Percentiles rank a stretch among this genome's conserved stretches.
These are phyloP conservation scores for Lepidothrix coronata DNA, from an alignment of 2,113 vertebrate genomes.

Conservation along the genomic window DNA sequence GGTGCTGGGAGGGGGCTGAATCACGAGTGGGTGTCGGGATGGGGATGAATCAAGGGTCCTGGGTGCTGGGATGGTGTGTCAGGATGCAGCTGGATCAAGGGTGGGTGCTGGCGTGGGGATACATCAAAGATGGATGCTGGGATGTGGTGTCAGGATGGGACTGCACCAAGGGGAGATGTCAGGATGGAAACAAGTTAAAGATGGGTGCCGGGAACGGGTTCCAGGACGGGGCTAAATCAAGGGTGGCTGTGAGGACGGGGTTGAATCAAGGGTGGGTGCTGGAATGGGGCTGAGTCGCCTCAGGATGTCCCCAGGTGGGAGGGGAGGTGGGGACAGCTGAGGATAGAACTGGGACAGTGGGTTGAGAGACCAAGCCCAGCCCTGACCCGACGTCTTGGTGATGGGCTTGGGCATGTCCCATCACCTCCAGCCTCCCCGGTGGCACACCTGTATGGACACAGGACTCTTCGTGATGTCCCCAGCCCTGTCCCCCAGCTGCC, in stretches of 20 bases:
- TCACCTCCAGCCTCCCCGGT: rapidly evolving
- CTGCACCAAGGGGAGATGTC: neutral
- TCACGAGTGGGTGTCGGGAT: neutral
- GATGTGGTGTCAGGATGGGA: neutral
- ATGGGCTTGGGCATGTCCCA: rapidly evolving
- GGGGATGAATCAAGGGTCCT: neutral
- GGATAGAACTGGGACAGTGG: neutral
- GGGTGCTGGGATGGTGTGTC: neutral
- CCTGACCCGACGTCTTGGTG: rapidly evolving
- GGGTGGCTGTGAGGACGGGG: conserved; percentile 71
- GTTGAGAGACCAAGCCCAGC: neutral
- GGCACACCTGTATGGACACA: neutral
- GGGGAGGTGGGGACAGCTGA: rapidly evolving
- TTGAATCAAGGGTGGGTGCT: conserved; percentile 72
- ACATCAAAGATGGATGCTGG: neutral
- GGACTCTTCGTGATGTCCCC: neutral
- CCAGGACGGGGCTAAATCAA: conserved; percentile 72
- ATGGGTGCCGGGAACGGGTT: neutral
- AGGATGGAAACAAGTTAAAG: neutral
- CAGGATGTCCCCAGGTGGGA: neutral
- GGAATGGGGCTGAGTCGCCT: neutral
- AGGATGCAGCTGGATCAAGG: conserved; percentile 76
- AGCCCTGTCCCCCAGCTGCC: neutral
- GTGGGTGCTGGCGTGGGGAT: neutral
- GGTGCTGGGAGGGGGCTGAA: neutral